Evolutionary conservation across 2,888 invertebrate species (phyloP), one percentile per base, ranked within the genome.

Genomic region (Drosophila prostipennis): DNA sequence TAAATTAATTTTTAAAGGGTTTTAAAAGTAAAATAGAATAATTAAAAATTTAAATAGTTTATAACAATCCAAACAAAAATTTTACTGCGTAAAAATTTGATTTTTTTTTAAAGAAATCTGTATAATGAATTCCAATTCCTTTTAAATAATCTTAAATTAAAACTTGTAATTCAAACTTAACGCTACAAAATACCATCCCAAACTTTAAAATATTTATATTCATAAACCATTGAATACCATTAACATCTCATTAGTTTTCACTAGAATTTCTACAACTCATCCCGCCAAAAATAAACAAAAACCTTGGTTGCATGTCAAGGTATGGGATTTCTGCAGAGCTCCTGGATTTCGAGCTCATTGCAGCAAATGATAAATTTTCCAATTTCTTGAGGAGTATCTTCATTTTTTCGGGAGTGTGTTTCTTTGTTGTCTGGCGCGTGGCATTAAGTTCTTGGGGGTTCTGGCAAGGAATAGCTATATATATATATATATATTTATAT

Each of bases 311-410:
- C 53, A 59, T 68, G 71, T 65, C 63, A 58, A 63, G 57, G 42
- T 52, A 53, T 11, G 46, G 59, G 53, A 68, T 63, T 70, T 37
- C 46, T 58, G 61, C 14, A 32, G 16, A 16, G 39, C 34, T 56
- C 11, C 29, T 6, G 23, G 23, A 40, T 64, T 64, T 43, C 23
- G 16, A 40, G 54, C 77, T 72, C 72, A 69, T 73, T 80, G 71
- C 79, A 71, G 71, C 79, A 72, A 80, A 82, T 85, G 85, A 83
- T 85, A 83, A 82, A 83, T 85, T 83, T 79, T 48, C 48, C 64
- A 64, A 63, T 63, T 63, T 53, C 65, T 26, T 63, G 52, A 11
- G 13, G 36, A 32, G 42, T 32, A n/a, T 42, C 56, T 65, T 54
- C 56, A 68, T 72, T 77, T 83, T 56, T 46, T 32, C 16, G 16